Evolutionary conservation across 1,140 invertebrate species (phyloP), one percentile per base, ranked within the genome.

Genomic region (Bactericera cockerelli): DNA sequence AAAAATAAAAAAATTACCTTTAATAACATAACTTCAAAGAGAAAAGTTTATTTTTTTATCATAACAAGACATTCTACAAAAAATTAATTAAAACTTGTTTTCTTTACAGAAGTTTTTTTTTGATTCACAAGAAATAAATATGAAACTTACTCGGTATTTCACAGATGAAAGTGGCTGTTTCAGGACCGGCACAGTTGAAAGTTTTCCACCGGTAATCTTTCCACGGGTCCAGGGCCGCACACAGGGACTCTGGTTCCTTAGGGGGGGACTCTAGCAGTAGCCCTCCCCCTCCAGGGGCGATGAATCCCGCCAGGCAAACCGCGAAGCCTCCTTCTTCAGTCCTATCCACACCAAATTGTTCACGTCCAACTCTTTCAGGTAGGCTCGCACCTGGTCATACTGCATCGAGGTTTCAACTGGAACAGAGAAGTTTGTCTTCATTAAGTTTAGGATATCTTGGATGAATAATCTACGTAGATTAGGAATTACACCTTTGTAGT

Each of bases 261-360:
- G 75, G 74, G 54, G 73, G 60, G 26, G 69, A 62, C 59, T 79
- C 78, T 49, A 79, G 77, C 82, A 85, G 63, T 83, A 81, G 3
- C 81, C 82, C 31, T 79, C 76, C 38, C 76, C 71, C 64, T 74
- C 74, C 58, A 82, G 70, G n/a, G 72, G 76, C 62, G 75, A 79
- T 62, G 70, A 79, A 70, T 74, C 79, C 58, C 70, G 81, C 83
- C 82, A 86, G 63, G 77, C 77, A 67, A 84, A 84, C 63, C 80
- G 78, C 59, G 79, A 77, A 64, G 77, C 76, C 65, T 75, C 77
- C 61, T 79, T 77, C 65, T 82, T 83, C 59, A 86, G 74, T 61
- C 83, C 83, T 66, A 84, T 83, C 83, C 83, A 86, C 60, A 84
- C 81, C 57, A 79, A 79, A 65, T 78, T 80, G 26, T 77, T 77